Base-by-base conservation (phyloP, 2,888 invertebrate genomes). In the Campoplex nolae region DNA sequence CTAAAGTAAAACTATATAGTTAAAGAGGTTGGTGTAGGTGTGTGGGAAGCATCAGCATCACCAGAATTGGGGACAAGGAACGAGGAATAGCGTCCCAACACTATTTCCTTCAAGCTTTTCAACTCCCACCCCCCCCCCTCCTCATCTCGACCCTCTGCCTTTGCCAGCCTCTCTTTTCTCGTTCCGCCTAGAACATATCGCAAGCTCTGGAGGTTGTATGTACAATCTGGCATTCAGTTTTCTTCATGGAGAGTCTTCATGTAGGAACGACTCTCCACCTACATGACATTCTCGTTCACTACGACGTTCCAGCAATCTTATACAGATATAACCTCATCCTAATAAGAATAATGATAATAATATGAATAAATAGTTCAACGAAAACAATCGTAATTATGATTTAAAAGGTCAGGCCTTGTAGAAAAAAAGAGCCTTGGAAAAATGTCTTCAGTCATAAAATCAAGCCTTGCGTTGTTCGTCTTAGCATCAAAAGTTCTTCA, bases 181-280 rank as follows among this genome's bases (percentile, higher is more conserved):
- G 79, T 87, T 88, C 90, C 90, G 85, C 89, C 90, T 80, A 81
- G 74, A 76, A 71, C 76, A 79, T 82, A 85, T 86, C 87, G 79
- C 85, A 91, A 91, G 89, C 90, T 88, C 89, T 89, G 88, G 85
- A 85, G 90, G 91, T 90, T 91, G 91, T 90, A 89, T 62, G 16
- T 89, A 91, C 90, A 89, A 90, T 88, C 92, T 92, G 91, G 67
- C 32, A 68, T 67, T 93, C 92, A 92, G 92, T 90, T 90, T 90
- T 89, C 89, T 88, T 92, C 92, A 93, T 92, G 91, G 90, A 90
- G 92, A 92, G 92, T 93, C 93, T 92, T 92, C 91, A n/a, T n/a
- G n/a, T n/a, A n/a, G n/a, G n/a, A n/a, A n/a, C n/a, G n/a, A n/a
- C n/a, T n/a, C n/a, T n/a, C n/a, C n/a, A n/a, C n/a, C 91, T 92